Evolutionary conservation across 1,140 invertebrate species (phyloP).

Genomic region (Trigoniulus corallinus): DNA sequence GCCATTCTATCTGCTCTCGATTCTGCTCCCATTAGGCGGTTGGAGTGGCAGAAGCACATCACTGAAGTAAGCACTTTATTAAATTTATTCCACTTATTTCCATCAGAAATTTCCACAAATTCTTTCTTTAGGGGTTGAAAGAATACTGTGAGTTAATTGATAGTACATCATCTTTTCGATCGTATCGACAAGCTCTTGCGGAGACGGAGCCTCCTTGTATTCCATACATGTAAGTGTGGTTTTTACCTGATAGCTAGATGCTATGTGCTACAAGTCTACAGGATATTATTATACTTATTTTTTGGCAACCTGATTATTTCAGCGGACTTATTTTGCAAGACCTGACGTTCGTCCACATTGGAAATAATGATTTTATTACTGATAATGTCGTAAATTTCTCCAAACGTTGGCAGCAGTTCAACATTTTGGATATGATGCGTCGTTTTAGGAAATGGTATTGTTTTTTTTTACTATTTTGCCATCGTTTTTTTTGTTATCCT

Average conservation of each 20-base stretch:
- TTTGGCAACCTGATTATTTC: conserved; percentile 25
- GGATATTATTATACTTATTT: too few species aligned
- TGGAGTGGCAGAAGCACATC: conserved; percentile 86
- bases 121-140: conserved; percentile 45
- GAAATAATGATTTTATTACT: conserved; percentile 72
- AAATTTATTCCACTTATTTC: conserved; percentile 3
- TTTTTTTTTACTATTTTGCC: not conserved
- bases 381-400: conserved; percentile 90
- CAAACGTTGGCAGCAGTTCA: conserved; percentile 95
- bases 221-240: conserved; percentile 75
- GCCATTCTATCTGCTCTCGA: conserved; percentile 90
- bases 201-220: conserved; percentile 94
- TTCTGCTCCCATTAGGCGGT: conserved; percentile 80
- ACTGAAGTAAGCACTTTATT: conserved; percentile 40
- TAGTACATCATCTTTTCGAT: conserved; percentile 84
- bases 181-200: conserved; percentile 80
- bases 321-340: conserved; percentile 96
- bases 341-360: conserved; percentile 95
- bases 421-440: conserved; percentile 94
- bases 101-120: conserved; percentile 1
- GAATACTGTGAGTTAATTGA: conserved; percentile 92
- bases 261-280: too few species aligned
- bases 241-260: not conserved
- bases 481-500: not conserved
- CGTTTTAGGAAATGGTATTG: conserved; percentile 78